Base-by-base conservation (phyloP, 2,113 vertebrate species). In the Bufo gargarizans region DNA sequence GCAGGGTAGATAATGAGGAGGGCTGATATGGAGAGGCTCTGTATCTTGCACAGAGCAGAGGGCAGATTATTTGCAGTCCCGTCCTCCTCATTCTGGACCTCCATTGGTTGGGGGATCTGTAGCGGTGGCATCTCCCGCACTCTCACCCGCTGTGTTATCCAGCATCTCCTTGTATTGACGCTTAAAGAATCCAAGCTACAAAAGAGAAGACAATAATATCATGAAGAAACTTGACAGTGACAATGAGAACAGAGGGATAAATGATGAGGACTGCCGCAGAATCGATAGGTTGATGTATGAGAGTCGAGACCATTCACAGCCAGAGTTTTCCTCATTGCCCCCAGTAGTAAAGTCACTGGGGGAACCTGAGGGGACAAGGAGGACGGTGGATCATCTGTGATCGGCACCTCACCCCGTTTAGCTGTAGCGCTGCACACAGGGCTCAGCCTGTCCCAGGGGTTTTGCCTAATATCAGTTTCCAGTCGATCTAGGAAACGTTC, bases 141-240 rank as follows among this genome's bases (percentile, higher is more conserved):
- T 17, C 4, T 14, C 61, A 4, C 13, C 72, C 2, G 4, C 81
- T 11, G 59, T 20, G 22, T 17, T 22, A 14, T 82, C 77, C 86
- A 88, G 6, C 53, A 20, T 59, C 0, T 80, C 20, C 20, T 88
- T 90, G 67, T 88, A 88, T 12, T 88, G 63, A 19, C 89, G 80
- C 53, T 85, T 90, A 63, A 90, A 90, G 82, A 90, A 90, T 10
- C 89, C 89, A 6, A 65, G n/a, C 89, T 90, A 77, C 14, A 77
- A 9, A 22, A 82, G 3, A 81, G 17, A 84, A 58, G 20, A 58
- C 4, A 12, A 33, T 58, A 19, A 33, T 58, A 19, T 6, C 16
- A 10, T n/a, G 14, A 72, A 13, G 43, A 2, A 19, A 74, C 0
- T 7, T 14, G 71, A 19, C 33, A 72, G 13, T 33, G 33, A 33